Percentiles rank a stretch among this genome's conserved stretches.
Evolutionary conservation across 2,113 vertebrate species (phyloP).

Genomic region (Chiloscyllium plagiosum): DNA sequence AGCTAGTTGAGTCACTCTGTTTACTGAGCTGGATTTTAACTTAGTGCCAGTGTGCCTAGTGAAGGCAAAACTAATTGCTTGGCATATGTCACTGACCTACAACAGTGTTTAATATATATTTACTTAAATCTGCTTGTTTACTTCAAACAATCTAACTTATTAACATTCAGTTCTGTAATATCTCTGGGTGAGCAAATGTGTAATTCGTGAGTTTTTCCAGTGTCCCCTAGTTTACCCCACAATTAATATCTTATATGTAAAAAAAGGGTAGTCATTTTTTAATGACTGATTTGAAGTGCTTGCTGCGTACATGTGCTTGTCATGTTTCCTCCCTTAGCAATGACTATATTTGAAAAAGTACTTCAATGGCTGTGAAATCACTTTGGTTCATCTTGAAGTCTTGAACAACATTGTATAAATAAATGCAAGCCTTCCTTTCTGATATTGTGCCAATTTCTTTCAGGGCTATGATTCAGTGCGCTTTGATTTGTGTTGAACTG

Average conservation of each 20-base stretch:
- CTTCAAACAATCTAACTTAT: neutral
- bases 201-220: neutral
- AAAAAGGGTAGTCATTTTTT: neutral
- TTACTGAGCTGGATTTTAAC: neutral
- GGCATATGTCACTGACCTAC: neutral
- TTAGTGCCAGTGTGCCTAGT: neutral
- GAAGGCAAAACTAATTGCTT: neutral
- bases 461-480: neutral
- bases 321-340: neutral
- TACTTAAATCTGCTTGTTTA: neutral
- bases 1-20: neutral
- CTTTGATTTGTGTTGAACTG: neutral
- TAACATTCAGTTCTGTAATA: neutral
- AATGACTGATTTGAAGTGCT: neutral
- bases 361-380: neutral
- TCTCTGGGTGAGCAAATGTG: neutral
- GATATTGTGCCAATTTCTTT: neutral
- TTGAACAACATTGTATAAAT: neutral
- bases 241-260: neutral
- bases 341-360: neutral
- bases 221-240: neutral
- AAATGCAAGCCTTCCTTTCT: neutral
- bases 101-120: neutral
- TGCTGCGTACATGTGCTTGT: neutral
- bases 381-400: neutral